phyloP scores from a whole-genome alignment of 2,888 invertebrate species.

The Lasioglossum malachurum region DNA sequence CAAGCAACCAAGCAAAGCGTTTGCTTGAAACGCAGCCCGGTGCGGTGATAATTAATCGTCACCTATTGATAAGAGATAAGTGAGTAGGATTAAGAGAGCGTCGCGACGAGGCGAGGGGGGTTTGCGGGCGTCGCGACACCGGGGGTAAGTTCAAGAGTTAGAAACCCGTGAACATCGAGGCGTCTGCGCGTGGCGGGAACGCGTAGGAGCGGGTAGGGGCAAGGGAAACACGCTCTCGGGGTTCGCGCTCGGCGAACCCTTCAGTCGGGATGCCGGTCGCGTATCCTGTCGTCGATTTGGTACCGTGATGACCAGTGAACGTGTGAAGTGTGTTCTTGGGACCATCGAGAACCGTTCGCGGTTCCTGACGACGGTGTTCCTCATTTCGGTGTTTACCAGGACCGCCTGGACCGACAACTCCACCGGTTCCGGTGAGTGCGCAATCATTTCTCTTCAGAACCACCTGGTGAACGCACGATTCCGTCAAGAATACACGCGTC shows the following conservation, averaged over 20 bases:
- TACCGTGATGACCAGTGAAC: constrained; percentile 81
- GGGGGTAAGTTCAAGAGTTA: constrained; percentile 60
- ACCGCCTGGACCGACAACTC: constrained; percentile 66
- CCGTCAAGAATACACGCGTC: not conserved
- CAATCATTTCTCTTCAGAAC: not conserved
- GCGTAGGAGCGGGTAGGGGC: constrained; percentile 28
- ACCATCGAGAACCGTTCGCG: constrained; percentile 61
- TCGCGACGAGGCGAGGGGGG: not conserved
- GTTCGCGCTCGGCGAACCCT: constrained; percentile 62
- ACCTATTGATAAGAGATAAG: constrained; percentile 80
- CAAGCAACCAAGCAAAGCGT: constrained; percentile 18
- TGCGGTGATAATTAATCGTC: constrained; percentile 80
- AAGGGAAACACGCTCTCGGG: constrained; percentile 63
- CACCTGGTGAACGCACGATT: not conserved
- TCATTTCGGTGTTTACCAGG: constrained; percentile 67
- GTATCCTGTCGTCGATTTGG: constrained; percentile 79
- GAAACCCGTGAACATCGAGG: constrained; percentile 38
- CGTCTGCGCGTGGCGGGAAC: constrained; percentile 68
- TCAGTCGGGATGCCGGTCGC: constrained; percentile 84
- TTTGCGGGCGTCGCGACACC: not conserved
- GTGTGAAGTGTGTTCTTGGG: constrained; percentile 62
- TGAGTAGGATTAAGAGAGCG: constrained; percentile 71
- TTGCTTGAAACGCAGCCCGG: constrained; percentile 24
- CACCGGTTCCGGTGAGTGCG: constrained; percentile 66
- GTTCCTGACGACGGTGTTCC: constrained; percentile 61